Evolutionary conservation across 2,888 invertebrate species (phyloP), one percentile per base, ranked within the genome.

Genomic region (Drosophila suboccidentalis): DNA sequence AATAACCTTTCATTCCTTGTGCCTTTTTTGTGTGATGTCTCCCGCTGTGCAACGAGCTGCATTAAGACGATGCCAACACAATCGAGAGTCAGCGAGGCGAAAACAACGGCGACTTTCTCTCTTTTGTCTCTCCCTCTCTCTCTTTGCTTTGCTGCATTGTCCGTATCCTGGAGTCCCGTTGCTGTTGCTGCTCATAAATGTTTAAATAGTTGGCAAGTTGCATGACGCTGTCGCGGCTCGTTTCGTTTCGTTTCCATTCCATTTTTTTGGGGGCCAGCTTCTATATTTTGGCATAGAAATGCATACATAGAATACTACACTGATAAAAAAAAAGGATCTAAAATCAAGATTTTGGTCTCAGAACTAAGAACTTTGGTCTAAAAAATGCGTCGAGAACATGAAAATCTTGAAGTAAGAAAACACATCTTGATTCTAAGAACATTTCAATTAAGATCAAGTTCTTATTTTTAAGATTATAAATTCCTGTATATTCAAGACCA

Each of bases 121-220:
- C 66, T 66, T 50, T 51, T 43, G 41, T 38, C 22, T 43, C n/a
- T n/a, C 13, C 32, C 34, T 39, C 44, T 17, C 32, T 32, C 17
- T 17, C 10, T 55, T 15, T 51, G 51, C 39, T 49, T n/a, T 57
- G 72, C 44, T 60, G 77, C 77, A 63, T 72, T 77, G 76, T 69
- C 77, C 75, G 60, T 46, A 76, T 65, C 73, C 70, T 51, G 61
- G 11, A 43, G 73, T 64, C 55, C 65, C 62, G 58, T 13, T 68
- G 67, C 58, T 64, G 60, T 19, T 46, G 50, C 66, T 62, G 63
- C 87, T 84, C 85, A 84, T 85, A 87, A 85, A 85, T 85, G 85
- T 78, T 78, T 68, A 80, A 87, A 78, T 75, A 85, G 78, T 87
- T 85, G 82, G 74, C 74, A 74, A 65, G 67, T 51, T 54, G 62